Evolutionary conservation across 2,888 invertebrate genomes (phyloP).

Genomic region (Ferdinandea cuprea): DNA sequence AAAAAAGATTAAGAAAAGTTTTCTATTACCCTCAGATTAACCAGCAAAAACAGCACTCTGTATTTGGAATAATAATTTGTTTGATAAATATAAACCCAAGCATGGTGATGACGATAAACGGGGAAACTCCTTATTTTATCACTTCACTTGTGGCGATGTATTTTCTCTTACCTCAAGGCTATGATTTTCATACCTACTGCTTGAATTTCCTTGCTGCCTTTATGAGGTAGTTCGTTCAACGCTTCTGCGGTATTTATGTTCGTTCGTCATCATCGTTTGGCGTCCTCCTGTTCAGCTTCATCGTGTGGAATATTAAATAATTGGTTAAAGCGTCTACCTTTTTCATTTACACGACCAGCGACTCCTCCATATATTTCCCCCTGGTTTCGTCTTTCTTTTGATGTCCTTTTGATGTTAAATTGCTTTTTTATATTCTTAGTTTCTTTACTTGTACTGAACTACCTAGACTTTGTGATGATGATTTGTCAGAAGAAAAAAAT

Average conservation of each 20-base stretch:
- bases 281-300: conserved; percentile 8
- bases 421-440: too few species aligned
- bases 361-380: neutral
- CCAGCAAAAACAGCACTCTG: neutral
- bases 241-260: conserved; percentile 4
- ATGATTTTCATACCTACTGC: neutral
- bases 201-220: neutral
- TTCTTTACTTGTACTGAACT: too few species aligned
- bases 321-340: conserved; percentile 1
- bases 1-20: too few species aligned
- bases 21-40: neutral
- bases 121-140: neutral
- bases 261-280: too few species aligned
- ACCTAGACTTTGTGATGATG: neutral
- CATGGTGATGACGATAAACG: neutral
- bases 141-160: neutral
- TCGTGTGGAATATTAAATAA: conserved; percentile 14
- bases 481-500: neutral
- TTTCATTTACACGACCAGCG: neutral
- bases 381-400: neutral
- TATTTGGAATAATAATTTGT: neutral
- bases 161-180: neutral
- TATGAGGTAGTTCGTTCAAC: neutral
- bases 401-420: conserved; percentile 12
- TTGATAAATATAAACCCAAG: neutral